Evolutionary conservation across 2,797 vertebrate genomes (phyloP).

Genomic region (Lophotriccus pileatus): DNA sequence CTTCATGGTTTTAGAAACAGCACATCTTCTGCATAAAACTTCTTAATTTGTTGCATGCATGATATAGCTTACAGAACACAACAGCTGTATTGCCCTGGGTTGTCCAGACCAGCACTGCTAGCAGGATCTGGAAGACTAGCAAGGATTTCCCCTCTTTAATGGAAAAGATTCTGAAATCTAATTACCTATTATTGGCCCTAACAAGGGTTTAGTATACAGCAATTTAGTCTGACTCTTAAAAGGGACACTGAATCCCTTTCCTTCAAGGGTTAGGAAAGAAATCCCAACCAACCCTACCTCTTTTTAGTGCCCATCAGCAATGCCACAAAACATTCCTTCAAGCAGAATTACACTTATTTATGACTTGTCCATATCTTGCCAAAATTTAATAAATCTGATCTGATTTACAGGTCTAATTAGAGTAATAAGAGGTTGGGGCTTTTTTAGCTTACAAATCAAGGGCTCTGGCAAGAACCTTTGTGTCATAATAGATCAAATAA

Average conservation of each 20-base stretch:
- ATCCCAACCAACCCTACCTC: neutral
- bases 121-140: neutral
- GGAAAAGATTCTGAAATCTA: neutral
- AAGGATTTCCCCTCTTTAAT: neutral
- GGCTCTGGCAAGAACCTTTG: neutral
- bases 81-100: neutral
- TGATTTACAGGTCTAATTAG: constrained; percentile 39
- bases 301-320: neutral
- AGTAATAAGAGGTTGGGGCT: neutral
- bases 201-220: neutral
- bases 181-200: neutral
- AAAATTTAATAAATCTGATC: constrained; percentile 18
- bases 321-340: neutral
- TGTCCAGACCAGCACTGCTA: neutral
- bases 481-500: constrained; percentile 15
- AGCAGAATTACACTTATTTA: neutral
- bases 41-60: neutral
- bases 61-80: neutral
- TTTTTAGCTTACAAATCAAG: neutral
- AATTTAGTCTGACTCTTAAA: neutral
- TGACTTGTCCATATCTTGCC: neutral
- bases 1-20: neutral
- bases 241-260: neutral
- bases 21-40: neutral
- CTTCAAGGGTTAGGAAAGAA: neutral